Conservation (phyloP, 2,888 invertebrate genomes). For the Hanleya hanleyi region DNA sequence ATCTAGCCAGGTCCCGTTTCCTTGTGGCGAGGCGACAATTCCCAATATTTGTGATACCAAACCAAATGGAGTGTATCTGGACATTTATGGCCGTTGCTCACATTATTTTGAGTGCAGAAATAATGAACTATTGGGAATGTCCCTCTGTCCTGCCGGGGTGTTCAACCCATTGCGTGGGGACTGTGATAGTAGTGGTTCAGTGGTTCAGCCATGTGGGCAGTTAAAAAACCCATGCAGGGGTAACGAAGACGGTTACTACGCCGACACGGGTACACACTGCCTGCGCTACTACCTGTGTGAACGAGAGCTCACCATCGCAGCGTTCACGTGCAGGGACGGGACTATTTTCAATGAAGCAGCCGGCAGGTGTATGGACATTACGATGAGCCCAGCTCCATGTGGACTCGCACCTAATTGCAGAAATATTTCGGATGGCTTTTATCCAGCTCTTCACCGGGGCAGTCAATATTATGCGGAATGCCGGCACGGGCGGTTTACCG, state of each 20-base stretch:
- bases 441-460: conserved; percentile 26
- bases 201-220: conserved; percentile 35
- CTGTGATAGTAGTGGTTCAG: conserved; percentile 26
- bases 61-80: conserved; percentile 43
- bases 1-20: conserved; percentile 40
- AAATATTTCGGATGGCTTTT: conserved; percentile 23
- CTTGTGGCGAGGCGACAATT: conserved; percentile 44
- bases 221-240: conserved; percentile 28
- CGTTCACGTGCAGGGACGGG: conserved; percentile 23
- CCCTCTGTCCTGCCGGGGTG: conserved; percentile 30
- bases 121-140: conserved; percentile 29
- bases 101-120: conserved; percentile 46
- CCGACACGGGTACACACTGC: conserved; percentile 13
- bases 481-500: conserved; percentile 13
- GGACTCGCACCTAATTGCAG: conserved; percentile 18
- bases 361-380: conserved; percentile 20
- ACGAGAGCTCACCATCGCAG: conserved; percentile 24
- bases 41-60: conserved; percentile 37
- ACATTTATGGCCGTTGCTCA: conserved; percentile 48
- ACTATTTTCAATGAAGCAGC: conserved; percentile 22
- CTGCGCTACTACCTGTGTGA: conserved; percentile 27
- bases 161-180: conserved; percentile 30
- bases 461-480: conserved; percentile 23
- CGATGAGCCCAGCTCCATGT: conserved; percentile 21
- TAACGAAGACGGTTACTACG: conserved; percentile 28